Conservation (phyloP, 2,888 invertebrate species). For the Heliothis peltigera region DNA sequence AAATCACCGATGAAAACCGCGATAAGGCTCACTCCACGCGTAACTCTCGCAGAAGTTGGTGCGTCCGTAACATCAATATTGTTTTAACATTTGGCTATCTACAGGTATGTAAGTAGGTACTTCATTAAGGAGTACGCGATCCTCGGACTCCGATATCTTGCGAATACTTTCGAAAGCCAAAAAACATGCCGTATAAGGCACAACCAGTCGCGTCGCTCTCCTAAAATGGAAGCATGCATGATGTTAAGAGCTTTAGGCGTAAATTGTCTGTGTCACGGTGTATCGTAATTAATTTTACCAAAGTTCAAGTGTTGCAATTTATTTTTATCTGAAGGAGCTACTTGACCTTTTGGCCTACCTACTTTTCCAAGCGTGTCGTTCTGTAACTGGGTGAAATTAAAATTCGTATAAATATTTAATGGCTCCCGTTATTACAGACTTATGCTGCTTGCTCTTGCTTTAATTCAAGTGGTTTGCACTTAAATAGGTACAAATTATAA, state of each 20-base stretch:
- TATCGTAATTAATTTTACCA: constrained; percentile 80
- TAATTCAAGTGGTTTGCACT: neutral
- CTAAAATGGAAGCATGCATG: constrained; percentile 79
- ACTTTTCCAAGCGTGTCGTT: constrained; percentile 46
- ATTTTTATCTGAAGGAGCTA: constrained; percentile 62
- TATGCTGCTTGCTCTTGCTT: constrained; percentile 23
- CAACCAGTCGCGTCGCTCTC: constrained; percentile 74
- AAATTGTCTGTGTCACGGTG: constrained; percentile 78
- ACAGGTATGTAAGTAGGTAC: constrained; percentile 52
- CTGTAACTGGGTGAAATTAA: constrained; percentile 38
- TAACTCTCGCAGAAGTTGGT: constrained; percentile 30
- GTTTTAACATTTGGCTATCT: constrained; percentile 56
- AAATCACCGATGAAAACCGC: constrained; percentile 45
- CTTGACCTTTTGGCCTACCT: constrained; percentile 59
- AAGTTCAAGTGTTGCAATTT: constrained; percentile 71
- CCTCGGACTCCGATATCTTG: constrained; percentile 66
- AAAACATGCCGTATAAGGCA: constrained; percentile 78
- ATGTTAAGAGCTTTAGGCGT: constrained; percentile 78
- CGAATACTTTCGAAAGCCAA: constrained; percentile 86
- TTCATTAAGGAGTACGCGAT: constrained; percentile 65
- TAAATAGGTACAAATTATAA: neutral
- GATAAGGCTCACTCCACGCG: constrained; percentile 33
- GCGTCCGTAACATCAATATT: constrained; percentile 47
- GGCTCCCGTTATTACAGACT: constrained; percentile 25
- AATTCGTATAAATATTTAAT: constrained; percentile 42